Evolutionary conservation across 2,113 vertebrate genomes (phyloP).

Genomic region (Sander lucioperca): DNA sequence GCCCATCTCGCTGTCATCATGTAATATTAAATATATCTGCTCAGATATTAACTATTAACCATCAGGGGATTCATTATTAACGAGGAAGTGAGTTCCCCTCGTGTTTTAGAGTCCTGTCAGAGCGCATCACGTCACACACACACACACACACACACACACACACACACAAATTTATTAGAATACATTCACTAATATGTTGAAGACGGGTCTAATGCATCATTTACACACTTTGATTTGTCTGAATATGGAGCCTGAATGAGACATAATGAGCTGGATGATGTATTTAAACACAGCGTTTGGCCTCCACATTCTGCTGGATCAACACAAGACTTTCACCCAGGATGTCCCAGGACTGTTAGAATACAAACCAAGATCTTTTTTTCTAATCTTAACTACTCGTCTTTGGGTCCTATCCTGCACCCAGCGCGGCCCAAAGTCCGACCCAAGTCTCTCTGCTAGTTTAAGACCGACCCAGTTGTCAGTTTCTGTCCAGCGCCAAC

Average conservation of each 20-base stretch:
- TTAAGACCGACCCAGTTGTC: too few relatives aligned
- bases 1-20: background rate
- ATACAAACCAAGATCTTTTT: too few relatives aligned
- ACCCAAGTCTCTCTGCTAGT: too few relatives aligned
- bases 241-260: constrained; percentile 26
- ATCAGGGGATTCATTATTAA: too few relatives aligned
- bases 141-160: background rate
- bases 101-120: constrained; percentile 21
- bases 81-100: background rate
- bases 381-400: too few relatives aligned
- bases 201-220: constrained; percentile 32
- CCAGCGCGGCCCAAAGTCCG: too few relatives aligned
- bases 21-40: too few relatives aligned
- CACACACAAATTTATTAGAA: background rate
- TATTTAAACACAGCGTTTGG: constrained; percentile 11
- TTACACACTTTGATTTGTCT: constrained; percentile 19
- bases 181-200: background rate
- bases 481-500: too few relatives aligned
- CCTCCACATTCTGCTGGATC: constrained; percentile 4
- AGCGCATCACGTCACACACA: constrained; percentile 3
- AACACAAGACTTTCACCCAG: too few relatives aligned
- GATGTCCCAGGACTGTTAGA: too few relatives aligned
- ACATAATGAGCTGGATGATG: constrained; percentile 40
- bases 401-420: too few relatives aligned
- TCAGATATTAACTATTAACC: too few relatives aligned